A percentile compares a stretch with the other conserved stretches of the same genome.
These are phyloP conservation scores for mouse (Mus musculus) DNA, from an alignment of 2,113 vertebrate species.

Conservation along the genomic window DNA sequence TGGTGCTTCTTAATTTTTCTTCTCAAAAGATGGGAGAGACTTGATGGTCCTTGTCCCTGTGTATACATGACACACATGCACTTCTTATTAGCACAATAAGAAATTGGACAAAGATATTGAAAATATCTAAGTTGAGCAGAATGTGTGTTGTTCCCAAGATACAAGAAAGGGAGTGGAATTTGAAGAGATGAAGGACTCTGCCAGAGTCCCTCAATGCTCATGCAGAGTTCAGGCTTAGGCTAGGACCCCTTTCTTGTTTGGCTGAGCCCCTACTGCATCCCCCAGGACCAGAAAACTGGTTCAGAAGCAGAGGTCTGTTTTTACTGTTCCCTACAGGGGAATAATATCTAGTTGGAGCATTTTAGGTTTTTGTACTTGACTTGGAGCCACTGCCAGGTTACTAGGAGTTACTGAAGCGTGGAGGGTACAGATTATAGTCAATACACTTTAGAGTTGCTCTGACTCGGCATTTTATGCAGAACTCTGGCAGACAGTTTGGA, in stretches of 20 bases:
- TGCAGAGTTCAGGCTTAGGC: not conserved
- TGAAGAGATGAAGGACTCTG: not conserved
- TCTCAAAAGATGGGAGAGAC: not conserved
- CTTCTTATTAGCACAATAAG: not conserved
- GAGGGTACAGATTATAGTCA: slow-evolving; percentile 37
- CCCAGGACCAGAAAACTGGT: not conserved
- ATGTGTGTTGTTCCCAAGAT: not conserved
- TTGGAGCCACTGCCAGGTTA: slow-evolving; percentile 19
- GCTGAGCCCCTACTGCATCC: not conserved
- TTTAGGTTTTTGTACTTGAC: slow-evolving; percentile 6
- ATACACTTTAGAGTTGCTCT: not conserved
- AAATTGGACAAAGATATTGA: not conserved
- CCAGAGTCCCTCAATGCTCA: not conserved
- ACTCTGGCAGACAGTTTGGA: not conserved
- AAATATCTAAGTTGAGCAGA: not conserved
- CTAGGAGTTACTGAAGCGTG: slow-evolving; percentile 40
- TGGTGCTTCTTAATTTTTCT: not conserved
- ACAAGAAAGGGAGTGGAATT: not conserved
- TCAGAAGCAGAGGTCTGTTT: not conserved
- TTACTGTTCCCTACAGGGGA: not conserved
- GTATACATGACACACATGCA: not conserved
- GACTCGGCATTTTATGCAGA: slow-evolving; percentile 44
- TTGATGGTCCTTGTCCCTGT: not conserved
- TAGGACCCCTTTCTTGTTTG: not conserved
- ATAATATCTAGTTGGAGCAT: not conserved